Conservation (phyloP, 2,113 vertebrate genomes). For the Empidonax alnorum region DNA sequence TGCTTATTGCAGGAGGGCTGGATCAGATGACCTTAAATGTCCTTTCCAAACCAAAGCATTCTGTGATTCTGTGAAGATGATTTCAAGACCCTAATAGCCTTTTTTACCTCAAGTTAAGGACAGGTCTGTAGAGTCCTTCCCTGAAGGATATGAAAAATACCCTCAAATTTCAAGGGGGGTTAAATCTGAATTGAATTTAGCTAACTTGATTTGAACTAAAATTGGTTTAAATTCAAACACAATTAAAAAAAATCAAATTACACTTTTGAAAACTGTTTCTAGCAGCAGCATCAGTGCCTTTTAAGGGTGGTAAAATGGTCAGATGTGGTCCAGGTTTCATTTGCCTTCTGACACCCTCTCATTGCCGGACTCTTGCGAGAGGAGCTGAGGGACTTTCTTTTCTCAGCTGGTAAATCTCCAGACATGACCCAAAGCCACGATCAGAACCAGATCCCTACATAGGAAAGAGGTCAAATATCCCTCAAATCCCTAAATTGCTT, state of each 20-base stretch:
- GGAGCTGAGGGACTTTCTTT: background rate
- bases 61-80: background rate
- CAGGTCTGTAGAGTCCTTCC: background rate
- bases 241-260: background rate
- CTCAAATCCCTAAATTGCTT: background rate
- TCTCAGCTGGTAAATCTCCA: background rate
- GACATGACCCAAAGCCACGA: fast-evolving
- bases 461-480: background rate
- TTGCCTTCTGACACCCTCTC: background rate
- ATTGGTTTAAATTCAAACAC: background rate
- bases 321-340: background rate
- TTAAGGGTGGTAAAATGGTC: background rate
- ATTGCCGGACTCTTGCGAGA: background rate
- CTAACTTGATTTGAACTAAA: background rate
- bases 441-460: background rate
- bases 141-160: background rate
- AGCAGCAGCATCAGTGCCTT: background rate
- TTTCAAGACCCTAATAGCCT: background rate
- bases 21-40: background rate
- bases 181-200: background rate
- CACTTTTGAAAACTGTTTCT: background rate
- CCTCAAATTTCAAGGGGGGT: background rate
- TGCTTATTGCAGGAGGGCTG: background rate
- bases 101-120: background rate
- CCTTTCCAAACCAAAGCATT: background rate